Conservation (phyloP, 2,797 vertebrate species). For the Alca torda region DNA sequence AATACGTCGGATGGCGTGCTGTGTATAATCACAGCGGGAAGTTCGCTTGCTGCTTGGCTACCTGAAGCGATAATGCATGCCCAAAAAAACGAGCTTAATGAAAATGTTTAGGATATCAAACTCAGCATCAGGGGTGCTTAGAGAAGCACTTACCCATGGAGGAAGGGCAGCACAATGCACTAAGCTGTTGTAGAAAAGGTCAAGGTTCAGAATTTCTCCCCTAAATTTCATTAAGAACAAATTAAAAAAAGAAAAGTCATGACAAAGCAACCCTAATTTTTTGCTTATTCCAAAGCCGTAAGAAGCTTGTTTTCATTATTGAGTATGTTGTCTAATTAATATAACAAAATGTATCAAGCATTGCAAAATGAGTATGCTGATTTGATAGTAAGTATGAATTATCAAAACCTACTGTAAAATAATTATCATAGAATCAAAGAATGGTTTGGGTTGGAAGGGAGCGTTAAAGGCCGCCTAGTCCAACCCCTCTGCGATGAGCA, state of each 20-base stretch:
- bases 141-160: background rate
- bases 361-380: background rate
- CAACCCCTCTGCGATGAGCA: background rate
- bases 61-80: constrained; percentile 51
- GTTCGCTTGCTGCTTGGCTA: background rate
- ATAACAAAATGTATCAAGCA: background rate
- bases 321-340: constrained; percentile 2
- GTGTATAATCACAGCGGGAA: constrained; percentile 1
- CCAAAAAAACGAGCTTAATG: constrained; percentile 29
- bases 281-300: background rate
- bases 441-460: background rate
- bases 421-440: background rate
- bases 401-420: background rate
- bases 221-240: background rate
- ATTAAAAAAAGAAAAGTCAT: background rate
- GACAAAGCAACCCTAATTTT: background rate
- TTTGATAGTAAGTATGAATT: background rate
- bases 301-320: background rate
- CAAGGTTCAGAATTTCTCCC: background rate
- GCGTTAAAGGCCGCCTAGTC: background rate
- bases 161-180: background rate
- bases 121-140: background rate
- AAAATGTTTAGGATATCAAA: constrained; percentile 54
- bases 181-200: background rate
- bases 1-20: background rate